Evolutionary conservation across 2,888 invertebrate species (phyloP).

Genomic region (Globia sparganii): DNA sequence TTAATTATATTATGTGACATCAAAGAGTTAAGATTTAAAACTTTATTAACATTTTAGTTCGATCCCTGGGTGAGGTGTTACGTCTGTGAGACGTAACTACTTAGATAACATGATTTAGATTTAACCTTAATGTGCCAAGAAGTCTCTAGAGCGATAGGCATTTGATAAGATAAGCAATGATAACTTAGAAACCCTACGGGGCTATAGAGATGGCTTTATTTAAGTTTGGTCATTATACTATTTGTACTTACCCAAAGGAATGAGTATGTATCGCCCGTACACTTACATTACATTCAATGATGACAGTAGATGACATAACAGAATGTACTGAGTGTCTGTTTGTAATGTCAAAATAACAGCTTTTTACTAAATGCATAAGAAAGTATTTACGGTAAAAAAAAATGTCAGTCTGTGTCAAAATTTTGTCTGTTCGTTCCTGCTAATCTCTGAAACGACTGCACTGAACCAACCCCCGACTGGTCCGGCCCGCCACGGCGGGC

Average conservation of each 20-base stretch:
- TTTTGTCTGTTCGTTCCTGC: too few relatives aligned
- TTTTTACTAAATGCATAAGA: too few relatives aligned
- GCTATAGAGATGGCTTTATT: neutral
- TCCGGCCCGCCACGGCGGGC: too few relatives aligned
- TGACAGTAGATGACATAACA: neutral
- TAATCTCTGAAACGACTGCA: too few relatives aligned
- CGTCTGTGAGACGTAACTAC: conserved; percentile 19
- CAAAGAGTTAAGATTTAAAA: conserved; percentile 1
- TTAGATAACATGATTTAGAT: conserved; percentile 27
- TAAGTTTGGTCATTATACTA: conserved; percentile 22
- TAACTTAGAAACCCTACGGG: conserved; percentile 15
- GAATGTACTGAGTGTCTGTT: neutral
- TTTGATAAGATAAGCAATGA: conserved; percentile 37
- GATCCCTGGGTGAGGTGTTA: conserved; percentile 1
- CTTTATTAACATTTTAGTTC: conserved; percentile 25
- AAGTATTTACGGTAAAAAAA: too few relatives aligned
- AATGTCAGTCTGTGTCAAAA: too few relatives aligned
- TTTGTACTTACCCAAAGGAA: conserved; percentile 4
- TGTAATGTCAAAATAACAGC: too few relatives aligned
- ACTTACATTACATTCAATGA: neutral
- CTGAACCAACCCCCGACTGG: too few relatives aligned
- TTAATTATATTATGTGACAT: conserved; percentile 14
- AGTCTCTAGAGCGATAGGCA: conserved; percentile 15
- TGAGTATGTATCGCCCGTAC: neutral
- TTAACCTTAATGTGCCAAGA: conserved; percentile 12